phyloP scores from a whole-genome alignment of 2,888 invertebrate species.

The Catocala fraxini region DNA sequence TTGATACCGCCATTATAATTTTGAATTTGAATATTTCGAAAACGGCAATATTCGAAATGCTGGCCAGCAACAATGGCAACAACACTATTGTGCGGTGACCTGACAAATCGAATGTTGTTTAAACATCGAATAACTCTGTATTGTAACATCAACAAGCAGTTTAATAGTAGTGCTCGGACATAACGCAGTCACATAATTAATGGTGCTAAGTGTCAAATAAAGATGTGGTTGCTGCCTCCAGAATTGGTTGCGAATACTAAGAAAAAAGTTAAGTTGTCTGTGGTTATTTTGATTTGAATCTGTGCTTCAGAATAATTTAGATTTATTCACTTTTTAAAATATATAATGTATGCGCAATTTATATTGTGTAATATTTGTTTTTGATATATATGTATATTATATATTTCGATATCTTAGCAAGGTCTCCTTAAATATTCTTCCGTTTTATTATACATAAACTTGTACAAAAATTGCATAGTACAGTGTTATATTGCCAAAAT shows the following conservation, averaged over 20 bases:
- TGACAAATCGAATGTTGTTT: constrained; percentile 33
- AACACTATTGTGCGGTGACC: constrained; percentile 21
- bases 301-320: too few species aligned
- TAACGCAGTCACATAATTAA: constrained; percentile 14
- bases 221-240: constrained; percentile 32
- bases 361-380: too few species aligned
- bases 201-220: constrained; percentile 16
- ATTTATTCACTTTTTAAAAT: too few species aligned
- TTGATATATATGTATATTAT: too few species aligned
- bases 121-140: constrained; percentile 45
- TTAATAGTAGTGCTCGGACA: constrained; percentile 14
- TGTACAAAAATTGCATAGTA: too few species aligned
- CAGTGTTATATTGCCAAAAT: too few species aligned
- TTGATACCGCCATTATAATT: too few species aligned
- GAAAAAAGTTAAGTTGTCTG: constrained; percentile 29
- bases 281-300: background rate
- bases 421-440: too few species aligned
- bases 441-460: too few species aligned
- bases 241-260: constrained; percentile 23
- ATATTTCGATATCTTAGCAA: too few species aligned
- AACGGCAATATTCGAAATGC: constrained; percentile 9
- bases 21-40: background rate
- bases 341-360: too few species aligned
- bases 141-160: constrained; percentile 43
- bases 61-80: constrained; percentile 13